Conservation (phyloP, 2,797 vertebrate genomes). For the Hemitrygon akajei region DNA sequence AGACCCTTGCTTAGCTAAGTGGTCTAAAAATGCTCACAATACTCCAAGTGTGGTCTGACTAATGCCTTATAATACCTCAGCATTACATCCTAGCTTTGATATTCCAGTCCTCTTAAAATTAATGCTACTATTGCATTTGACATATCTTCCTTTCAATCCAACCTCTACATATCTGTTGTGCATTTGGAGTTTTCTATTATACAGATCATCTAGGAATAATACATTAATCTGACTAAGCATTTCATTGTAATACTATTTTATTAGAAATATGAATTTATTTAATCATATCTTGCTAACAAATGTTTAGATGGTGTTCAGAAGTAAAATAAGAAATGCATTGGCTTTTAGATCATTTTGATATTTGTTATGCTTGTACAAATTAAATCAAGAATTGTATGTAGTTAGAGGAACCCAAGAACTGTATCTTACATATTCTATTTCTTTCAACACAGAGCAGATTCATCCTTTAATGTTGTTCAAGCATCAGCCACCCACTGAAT, state of each 20-base stretch:
- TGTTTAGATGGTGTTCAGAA: background rate
- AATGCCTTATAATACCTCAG: too few species aligned
- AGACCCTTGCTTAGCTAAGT: too few species aligned
- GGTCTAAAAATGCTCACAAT: too few species aligned
- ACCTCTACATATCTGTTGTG: background rate
- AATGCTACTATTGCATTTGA: too few species aligned
- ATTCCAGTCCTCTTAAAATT: too few species aligned
- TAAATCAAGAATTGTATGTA: background rate
- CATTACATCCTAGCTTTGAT: too few species aligned
- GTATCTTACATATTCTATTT: background rate
- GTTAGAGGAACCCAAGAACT: background rate
- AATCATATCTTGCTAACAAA: background rate
- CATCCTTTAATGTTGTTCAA: conserved; percentile 20
- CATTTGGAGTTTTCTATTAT: background rate
- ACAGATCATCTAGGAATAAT: background rate
- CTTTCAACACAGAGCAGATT: conserved; percentile 9
- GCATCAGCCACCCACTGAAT: conserved; percentile 11
- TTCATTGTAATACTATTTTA: background rate
- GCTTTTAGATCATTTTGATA: background rate
- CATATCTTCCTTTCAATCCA: background rate
- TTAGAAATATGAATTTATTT: background rate
- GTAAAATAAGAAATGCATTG: background rate
- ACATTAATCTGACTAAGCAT: background rate
- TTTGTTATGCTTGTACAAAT: background rate
- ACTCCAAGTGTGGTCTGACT: too few species aligned